These are phyloP conservation scores for Oscheius onirici DNA, from an alignment of 2,888 invertebrate species.

Conservation along the genomic window DNA sequence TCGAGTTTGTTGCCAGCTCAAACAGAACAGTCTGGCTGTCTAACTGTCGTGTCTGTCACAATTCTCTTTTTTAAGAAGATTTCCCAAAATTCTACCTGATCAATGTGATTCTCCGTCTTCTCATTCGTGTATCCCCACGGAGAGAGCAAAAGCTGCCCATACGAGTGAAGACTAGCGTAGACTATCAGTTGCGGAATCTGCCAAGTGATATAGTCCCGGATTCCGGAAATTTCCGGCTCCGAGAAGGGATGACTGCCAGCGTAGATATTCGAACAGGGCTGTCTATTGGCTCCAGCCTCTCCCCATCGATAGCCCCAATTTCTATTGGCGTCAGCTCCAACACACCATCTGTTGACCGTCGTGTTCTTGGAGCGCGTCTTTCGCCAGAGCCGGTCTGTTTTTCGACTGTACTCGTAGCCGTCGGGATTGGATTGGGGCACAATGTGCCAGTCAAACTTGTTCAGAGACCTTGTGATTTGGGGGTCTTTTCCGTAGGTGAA, in stretches of 20 bases:
- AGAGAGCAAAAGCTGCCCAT: constrained; percentile 66
- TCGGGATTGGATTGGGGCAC: constrained; percentile 69
- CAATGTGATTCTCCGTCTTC: constrained; percentile 32
- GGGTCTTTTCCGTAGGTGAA: constrained; percentile 51
- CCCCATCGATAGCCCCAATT: constrained; percentile 68
- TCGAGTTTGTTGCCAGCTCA: too few relatives aligned
- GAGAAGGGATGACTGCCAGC: constrained; percentile 57
- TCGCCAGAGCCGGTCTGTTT: constrained; percentile 68
- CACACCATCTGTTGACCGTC: constrained; percentile 64
- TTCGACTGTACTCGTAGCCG: constrained; percentile 67
- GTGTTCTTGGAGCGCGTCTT: constrained; percentile 68
- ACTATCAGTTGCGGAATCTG: constrained; percentile 61
- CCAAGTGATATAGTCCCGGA: constrained; percentile 62
- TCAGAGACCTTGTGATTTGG: constrained; percentile 46
- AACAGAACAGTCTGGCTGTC: too few relatives aligned
- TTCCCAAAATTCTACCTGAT: constrained; percentile 9
- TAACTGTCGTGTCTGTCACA: too few relatives aligned
- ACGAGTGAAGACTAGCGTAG: constrained; percentile 67
- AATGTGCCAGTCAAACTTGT: constrained; percentile 69
- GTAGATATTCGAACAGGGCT: constrained; percentile 69
- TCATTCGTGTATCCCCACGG: constrained; percentile 70
- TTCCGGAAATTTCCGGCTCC: constrained; percentile 63
- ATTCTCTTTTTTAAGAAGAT: too few relatives aligned
- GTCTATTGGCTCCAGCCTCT: constrained; percentile 65
- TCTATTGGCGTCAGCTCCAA: constrained; percentile 70